Evolutionary conservation across 2,113 vertebrate species (phyloP).

Genomic region (Callipepla squamata): DNA sequence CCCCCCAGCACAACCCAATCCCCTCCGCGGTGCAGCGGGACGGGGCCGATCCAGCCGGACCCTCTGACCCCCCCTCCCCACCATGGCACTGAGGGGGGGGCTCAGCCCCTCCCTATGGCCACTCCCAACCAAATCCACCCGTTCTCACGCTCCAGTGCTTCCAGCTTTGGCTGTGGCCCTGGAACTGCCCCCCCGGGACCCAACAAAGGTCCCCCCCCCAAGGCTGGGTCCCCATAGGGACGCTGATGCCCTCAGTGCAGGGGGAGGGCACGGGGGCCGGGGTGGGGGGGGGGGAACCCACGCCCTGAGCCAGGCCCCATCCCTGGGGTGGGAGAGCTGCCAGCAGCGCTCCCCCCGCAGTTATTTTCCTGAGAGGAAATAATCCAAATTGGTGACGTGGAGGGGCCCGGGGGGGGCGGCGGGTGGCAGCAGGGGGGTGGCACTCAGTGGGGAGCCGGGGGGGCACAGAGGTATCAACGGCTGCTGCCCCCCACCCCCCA

Average conservation of each 20-base stretch:
- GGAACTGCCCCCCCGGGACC: neutral
- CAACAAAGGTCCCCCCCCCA: neutral
- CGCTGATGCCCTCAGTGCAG: neutral
- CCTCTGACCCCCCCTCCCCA: too few relatives aligned
- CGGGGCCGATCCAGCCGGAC: conserved; percentile 10
- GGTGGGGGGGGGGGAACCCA: rapidly evolving
- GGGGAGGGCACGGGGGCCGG: rapidly evolving
- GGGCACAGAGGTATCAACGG: neutral
- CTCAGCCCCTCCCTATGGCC: neutral
- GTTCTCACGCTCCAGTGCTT: neutral
- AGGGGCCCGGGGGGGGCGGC: neutral
- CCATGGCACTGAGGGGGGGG: neutral
- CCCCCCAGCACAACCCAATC: neutral
- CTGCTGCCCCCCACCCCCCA: neutral
- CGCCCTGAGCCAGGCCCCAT: neutral
- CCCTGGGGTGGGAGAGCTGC: neutral
- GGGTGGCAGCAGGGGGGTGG: neutral
- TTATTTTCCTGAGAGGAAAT: conserved; percentile 30
- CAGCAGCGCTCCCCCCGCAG: neutral
- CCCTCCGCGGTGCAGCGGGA: neutral
- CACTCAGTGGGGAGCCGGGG: neutral
- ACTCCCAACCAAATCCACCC: neutral
- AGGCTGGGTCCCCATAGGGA: neutral
- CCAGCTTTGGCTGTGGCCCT: neutral
- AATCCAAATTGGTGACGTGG: neutral